Evolutionary conservation across 2,888 invertebrate species (phyloP).

Genomic region (Cinara cedri): DNA sequence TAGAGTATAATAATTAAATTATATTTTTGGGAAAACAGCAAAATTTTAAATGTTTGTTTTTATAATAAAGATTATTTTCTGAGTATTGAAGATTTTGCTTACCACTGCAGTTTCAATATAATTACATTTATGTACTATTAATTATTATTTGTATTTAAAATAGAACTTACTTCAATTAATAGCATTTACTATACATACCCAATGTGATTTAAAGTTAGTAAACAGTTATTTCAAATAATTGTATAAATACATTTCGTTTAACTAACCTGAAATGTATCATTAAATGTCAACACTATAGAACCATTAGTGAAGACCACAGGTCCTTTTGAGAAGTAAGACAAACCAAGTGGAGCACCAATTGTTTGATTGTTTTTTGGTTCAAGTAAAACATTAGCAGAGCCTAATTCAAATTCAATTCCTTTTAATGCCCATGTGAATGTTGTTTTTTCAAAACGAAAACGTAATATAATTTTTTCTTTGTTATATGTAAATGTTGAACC

Average conservation of each 20-base stretch:
- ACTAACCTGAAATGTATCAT: constrained; percentile 46
- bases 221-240: constrained; percentile 10
- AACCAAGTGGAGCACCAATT: constrained; percentile 34
- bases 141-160: too few species aligned
- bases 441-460: constrained; percentile 41
- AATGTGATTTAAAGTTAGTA: too few species aligned
- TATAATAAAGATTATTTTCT: too few species aligned
- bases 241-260: neutral
- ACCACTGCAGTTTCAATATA: too few species aligned
- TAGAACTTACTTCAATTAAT: too few species aligned
- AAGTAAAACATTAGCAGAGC: neutral
- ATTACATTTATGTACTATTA: too few species aligned
- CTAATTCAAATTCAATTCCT: constrained; percentile 26
- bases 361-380: neutral
- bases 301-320: constrained; percentile 38
- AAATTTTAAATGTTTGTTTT: too few species aligned
- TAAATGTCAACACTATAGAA: constrained; percentile 26
- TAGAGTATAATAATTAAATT: too few species aligned
- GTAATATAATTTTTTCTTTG: constrained; percentile 21
- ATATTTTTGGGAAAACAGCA: too few species aligned
- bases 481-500: constrained; percentile 7
- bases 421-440: constrained; percentile 37
- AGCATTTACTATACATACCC: too few species aligned
- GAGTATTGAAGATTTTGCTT: too few species aligned
- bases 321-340: constrained; percentile 41